Conservation (phyloP, 2,888 invertebrate species). For the Anagyrus pseudococci region DNA sequence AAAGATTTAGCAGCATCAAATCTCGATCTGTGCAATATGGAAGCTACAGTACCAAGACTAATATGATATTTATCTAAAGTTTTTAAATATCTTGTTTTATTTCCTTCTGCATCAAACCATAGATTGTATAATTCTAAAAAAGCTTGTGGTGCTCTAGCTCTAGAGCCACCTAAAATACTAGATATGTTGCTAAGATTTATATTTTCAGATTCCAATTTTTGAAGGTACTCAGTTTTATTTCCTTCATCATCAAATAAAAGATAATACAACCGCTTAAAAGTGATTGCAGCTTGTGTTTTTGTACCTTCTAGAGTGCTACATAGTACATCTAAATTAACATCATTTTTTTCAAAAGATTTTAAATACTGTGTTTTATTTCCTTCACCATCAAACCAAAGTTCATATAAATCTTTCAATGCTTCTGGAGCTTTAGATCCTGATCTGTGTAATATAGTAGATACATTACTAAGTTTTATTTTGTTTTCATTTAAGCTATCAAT, state of each 20-base stretch:
- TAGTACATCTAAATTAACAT: conserved; percentile 41
- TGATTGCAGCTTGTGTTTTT: conserved; percentile 41
- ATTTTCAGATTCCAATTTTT: conserved; percentile 38
- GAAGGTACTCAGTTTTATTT: conserved; percentile 26
- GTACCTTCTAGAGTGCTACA: conserved; percentile 44
- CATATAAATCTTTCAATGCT: conserved; percentile 41
- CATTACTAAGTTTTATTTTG: conserved; percentile 16
- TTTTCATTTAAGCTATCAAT: conserved; percentile 12
- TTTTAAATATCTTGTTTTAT: conserved; percentile 30
- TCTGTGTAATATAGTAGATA: conserved; percentile 39
- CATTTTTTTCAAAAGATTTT: conserved; percentile 33
- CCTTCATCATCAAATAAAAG: conserved; percentile 43
- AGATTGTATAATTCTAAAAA: conserved; percentile 39
- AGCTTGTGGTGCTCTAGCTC: conserved; percentile 44
- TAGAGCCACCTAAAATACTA: conserved; percentile 43
- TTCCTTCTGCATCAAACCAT: conserved; percentile 7
- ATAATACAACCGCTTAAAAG: conserved; percentile 46
- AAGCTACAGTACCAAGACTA: conserved; percentile 43
- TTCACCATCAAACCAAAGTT: conserved; percentile 43
- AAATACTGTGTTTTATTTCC: conserved; percentile 29
- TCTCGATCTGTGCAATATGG: conserved; percentile 43
- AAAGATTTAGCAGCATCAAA: conserved; percentile 45
- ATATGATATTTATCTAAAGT: conserved; percentile 39
- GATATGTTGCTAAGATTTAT: conserved; percentile 42
- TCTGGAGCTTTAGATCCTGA: conserved; percentile 36